phyloP scores from a whole-genome alignment of 2,113 vertebrate genomes.

The Saguinus midas region DNA sequence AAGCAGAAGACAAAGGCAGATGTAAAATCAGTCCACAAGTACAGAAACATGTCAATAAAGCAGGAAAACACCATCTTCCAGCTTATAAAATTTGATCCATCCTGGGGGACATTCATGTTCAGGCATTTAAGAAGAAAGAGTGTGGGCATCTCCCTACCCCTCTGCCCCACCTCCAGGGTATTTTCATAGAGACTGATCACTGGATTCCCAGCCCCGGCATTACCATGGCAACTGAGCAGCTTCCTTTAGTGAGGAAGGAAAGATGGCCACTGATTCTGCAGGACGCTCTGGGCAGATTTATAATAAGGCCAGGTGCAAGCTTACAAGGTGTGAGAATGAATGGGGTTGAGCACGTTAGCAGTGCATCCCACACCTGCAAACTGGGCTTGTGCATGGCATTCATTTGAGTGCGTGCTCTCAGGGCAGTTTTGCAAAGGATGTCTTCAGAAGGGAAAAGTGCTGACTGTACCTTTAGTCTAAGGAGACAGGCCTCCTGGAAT shows the following conservation, averaged over 20 bases:
- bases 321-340: rapidly evolving
- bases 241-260: not conserved
- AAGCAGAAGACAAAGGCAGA: not conserved
- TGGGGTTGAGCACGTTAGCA: rapidly evolving
- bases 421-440: not conserved
- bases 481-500: not conserved
- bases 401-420: rapidly evolving
- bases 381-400: rapidly evolving
- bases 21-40: not conserved
- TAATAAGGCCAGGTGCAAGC: not conserved
- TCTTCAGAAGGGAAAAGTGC: too few relatives aligned
- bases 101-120: rapidly evolving
- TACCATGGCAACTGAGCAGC: slow-evolving; percentile 12
- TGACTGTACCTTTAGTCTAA: rapidly evolving
- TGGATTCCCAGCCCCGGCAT: not conserved
- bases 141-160: too few relatives aligned
- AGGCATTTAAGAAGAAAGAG: not conserved
- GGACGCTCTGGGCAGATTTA: rapidly evolving
- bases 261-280: not conserved
- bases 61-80: rapidly evolving
- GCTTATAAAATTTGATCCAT: rapidly evolving
- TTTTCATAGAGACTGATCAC: not conserved
- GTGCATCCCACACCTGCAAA: rapidly evolving
- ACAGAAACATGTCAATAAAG: rapidly evolving
- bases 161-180: not conserved